Evolutionary conservation across 64 coral and sea anemone genomes (phyloP).

Genomic region (Stylophora pistillata): DNA sequence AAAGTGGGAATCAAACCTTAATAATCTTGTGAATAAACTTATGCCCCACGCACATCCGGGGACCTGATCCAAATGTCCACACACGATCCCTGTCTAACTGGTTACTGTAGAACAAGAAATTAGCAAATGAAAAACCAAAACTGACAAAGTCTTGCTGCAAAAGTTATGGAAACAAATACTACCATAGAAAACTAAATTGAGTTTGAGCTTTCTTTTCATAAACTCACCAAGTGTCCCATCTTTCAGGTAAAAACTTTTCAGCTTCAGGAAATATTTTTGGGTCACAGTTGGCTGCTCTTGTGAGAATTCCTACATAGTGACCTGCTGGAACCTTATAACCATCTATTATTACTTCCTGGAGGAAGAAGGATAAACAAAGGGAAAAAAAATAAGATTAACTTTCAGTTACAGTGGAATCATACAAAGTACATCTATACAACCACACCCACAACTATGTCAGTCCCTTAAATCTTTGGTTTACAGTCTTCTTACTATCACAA

Average conservation of each 20-base stretch:
- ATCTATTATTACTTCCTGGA: conserved; percentile 74
- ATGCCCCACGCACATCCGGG: conserved; percentile 82
- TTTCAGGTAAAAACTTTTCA: conserved; percentile 86
- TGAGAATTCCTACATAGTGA: conserved; percentile 82
- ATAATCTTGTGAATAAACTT: conserved; percentile 86
- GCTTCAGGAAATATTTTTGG: conserved; percentile 87
- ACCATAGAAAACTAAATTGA: too few species aligned
- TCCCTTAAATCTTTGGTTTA: too few species aligned
- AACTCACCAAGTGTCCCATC: conserved; percentile 90
- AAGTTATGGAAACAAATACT: too few species aligned
- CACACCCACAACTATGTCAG: background rate
- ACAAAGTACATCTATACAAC: background rate
- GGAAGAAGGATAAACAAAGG: background rate
- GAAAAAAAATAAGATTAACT: background rate
- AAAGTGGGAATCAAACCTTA: conserved; percentile 44
- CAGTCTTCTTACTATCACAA: too few species aligned
- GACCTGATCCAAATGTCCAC: conserved; percentile 93
- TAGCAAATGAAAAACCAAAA: background rate
- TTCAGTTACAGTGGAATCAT: background rate
- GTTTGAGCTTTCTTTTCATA: background rate
- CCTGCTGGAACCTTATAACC: conserved; percentile 84
- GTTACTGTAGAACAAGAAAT: conserved; percentile 35
- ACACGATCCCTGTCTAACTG: conserved; percentile 42
- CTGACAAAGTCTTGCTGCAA: too few species aligned
- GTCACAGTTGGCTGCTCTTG: conserved; percentile 88